Evolutionary conservation across 2,797 vertebrate species (phyloP).

Genomic region (Nasua narica): DNA sequence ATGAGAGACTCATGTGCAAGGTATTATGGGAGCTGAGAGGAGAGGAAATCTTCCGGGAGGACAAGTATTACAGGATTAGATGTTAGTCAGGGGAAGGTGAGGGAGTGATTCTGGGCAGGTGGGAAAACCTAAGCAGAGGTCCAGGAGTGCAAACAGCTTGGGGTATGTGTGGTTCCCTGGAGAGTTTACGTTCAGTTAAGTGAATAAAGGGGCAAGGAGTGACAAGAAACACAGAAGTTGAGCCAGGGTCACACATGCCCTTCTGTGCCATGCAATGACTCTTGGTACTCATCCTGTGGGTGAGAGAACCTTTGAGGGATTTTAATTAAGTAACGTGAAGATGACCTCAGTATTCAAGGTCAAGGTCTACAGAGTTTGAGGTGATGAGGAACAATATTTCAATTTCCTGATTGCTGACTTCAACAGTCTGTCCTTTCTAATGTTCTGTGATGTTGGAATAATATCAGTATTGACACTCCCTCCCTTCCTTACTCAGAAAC

Average conservation of each 20-base stretch:
- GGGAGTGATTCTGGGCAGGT: background rate
- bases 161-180: background rate
- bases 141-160: background rate
- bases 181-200: background rate
- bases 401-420: background rate
- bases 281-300: background rate
- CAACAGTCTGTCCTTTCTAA: background rate
- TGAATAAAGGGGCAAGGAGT: background rate
- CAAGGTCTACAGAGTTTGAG: background rate
- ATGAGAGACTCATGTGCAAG: background rate
- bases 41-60: background rate
- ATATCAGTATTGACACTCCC: background rate
- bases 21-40: background rate
- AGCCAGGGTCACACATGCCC: background rate
- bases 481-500: background rate
- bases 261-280: background rate
- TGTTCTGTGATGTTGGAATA: background rate
- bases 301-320: background rate
- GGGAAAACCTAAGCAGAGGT: background rate
- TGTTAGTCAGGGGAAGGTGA: background rate
- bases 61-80: background rate
- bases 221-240: background rate
- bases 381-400: background rate
- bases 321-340: background rate
- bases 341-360: background rate